Evolutionary conservation across 1,140 invertebrate species (phyloP), one percentile per base, ranked within the genome.

Genomic region (Calosoma granatense): DNA sequence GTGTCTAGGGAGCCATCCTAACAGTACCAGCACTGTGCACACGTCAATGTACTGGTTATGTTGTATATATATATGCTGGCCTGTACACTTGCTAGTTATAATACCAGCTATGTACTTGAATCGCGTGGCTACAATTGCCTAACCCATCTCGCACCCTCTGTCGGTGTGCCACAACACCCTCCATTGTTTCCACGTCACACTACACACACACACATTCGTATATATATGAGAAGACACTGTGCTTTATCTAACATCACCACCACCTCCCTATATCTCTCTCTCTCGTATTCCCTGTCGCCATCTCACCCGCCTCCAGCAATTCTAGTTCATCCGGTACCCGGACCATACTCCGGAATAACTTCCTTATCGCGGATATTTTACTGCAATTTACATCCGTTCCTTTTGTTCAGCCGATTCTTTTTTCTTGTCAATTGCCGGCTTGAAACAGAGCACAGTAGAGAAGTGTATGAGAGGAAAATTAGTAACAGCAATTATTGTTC

Each of bases 351-450:
- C 41, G 41, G 41, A 47, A 47, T 47, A 47, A 47, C 41, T 47
- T 47, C 41, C 41, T 47, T 47, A 47, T 47, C 41, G 41, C 41
- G 41, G 41, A 47, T 47, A 47, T 47, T 47, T 47, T 47, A 47
- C 41, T 47, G 17, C 41, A 47, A 47, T 47, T 47, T 47, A 47
- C 41, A 47, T 47, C 41, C 41, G 41, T 47, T 17, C 41, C 9
- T 47, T 47, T 47, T 47, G 17, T 47, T 47, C 41, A 12, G 41
- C 26, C n/a, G n/a, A n/a, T n/a, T n/a, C n/a, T n/a, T n/a, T n/a
- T n/a, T n/a, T n/a, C n/a, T n/a, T n/a, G n/a, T n/a, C n/a, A n/a
- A n/a, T n/a, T n/a, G n/a, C n/a, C n/a, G n/a, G n/a, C n/a, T n/a
- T n/a, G n/a, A n/a, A n/a, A n/a, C n/a, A n/a, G n/a, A n/a, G n/a